Conservation (phyloP, 2,113 vertebrate genomes). For the Gymnorhina tibicen region DNA sequence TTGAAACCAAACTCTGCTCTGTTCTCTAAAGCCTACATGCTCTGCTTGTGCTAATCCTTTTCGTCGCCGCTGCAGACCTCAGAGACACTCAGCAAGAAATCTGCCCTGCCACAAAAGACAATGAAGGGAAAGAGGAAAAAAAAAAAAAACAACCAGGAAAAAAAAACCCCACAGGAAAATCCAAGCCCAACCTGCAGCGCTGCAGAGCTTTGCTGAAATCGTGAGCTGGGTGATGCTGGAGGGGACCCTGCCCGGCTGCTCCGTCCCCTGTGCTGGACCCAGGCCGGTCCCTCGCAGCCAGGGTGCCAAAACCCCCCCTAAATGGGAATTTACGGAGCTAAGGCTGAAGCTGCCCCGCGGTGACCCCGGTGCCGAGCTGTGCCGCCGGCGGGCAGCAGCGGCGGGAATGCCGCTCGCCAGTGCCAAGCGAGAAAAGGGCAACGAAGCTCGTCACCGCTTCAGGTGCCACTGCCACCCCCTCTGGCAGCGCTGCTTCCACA, state of each 20-base stretch:
- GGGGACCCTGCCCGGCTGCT: not conserved
- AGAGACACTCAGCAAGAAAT: slow-evolving; percentile 25
- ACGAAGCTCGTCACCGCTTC: not conserved
- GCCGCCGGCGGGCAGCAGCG: fast-evolving
- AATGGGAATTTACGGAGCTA: fast-evolving
- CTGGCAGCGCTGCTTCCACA: fast-evolving
- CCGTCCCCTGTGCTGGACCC: fast-evolving
- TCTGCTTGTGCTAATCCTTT: slow-evolving; percentile 70
- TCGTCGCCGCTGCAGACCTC: slow-evolving; percentile 32
- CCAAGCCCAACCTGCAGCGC: not conserved
- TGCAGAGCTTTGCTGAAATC: not conserved
- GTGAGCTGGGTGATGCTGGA: not conserved
- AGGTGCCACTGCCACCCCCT: not conserved
- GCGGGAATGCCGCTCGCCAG: fast-evolving
- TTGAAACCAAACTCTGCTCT: slow-evolving; percentile 73
- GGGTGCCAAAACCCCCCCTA: not conserved
- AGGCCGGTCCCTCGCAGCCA: not conserved
- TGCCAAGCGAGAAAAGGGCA: too few species aligned
- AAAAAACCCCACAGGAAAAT: not conserved
- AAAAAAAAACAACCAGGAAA: too few species aligned
- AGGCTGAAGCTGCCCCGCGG: not conserved
- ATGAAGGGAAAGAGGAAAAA: not conserved
- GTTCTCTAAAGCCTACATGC: slow-evolving; percentile 73
- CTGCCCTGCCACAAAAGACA: slow-evolving; percentile 52
- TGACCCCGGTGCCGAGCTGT: not conserved